These are phyloP conservation scores for Orgyia antiqua DNA, from an alignment of 2,888 invertebrate species.

Conservation along the genomic window DNA sequence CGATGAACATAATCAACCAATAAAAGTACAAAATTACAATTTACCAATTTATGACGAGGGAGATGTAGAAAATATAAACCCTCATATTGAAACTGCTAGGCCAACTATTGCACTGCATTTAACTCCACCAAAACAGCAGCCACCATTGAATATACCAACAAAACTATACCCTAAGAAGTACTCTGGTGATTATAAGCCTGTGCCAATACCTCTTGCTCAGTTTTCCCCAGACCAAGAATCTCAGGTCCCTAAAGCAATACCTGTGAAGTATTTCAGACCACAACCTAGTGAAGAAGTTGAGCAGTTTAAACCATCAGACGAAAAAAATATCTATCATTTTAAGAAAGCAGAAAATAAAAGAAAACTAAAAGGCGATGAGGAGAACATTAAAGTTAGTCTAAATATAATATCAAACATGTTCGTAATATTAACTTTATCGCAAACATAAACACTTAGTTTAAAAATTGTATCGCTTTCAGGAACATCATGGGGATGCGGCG, in stretches of 20 bases:
- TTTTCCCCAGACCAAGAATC: constrained; percentile 41
- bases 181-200: constrained; percentile 63
- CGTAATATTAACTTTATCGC: background rate
- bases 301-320: constrained; percentile 39
- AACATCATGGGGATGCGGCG: constrained; percentile 23
- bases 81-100: constrained; percentile 38
- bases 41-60: constrained; percentile 14
- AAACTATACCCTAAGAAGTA: constrained; percentile 80
- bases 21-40: constrained; percentile 18
- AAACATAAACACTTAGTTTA: constrained; percentile 2
- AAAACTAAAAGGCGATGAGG: constrained; percentile 50
- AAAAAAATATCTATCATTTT: constrained; percentile 58
- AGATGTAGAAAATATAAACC: constrained; percentile 36
- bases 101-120: constrained; percentile 47
- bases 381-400: constrained; percentile 34
- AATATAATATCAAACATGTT: background rate
- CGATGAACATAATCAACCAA: constrained; percentile 46
- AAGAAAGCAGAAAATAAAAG: constrained; percentile 74
- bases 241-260: constrained; percentile 64
- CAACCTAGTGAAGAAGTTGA: constrained; percentile 42
- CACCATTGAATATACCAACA: constrained; percentile 62
- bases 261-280: constrained; percentile 54
- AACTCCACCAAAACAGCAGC: constrained; percentile 41
- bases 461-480: constrained; percentile 28
- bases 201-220: constrained; percentile 59